These are phyloP conservation scores for Aegithalos caudatus DNA, from an alignment of 2,113 vertebrate genomes.

Conservation along the genomic window DNA sequence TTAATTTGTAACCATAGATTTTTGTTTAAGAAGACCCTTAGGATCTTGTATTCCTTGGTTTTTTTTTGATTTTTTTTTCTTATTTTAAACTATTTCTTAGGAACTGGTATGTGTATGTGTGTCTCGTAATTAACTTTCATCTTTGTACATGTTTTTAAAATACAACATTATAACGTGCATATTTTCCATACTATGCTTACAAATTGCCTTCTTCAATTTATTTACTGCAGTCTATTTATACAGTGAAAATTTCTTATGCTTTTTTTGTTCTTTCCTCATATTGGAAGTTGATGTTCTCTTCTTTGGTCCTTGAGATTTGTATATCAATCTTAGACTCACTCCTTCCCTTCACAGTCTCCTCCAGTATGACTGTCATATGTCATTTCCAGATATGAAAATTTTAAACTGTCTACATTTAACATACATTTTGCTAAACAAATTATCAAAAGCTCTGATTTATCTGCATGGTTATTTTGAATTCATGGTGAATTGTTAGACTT, in stretches of 20 bases:
- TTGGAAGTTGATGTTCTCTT: background rate
- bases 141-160: background rate
- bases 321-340: background rate
- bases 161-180: background rate
- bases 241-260: background rate
- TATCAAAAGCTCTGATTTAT: background rate
- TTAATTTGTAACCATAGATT: background rate
- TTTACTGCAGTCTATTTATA: background rate
- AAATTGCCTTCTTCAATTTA: background rate
- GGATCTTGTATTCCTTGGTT: background rate
- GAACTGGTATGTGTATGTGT: background rate
- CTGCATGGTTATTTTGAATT: background rate
- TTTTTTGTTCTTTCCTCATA: background rate
- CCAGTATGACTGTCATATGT: background rate
- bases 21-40: background rate
- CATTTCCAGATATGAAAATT: background rate
- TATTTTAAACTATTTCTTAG: background rate
- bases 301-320: background rate
- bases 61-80: background rate
- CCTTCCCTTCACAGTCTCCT: background rate
- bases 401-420: background rate
- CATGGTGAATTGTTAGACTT: background rate
- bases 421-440: background rate
- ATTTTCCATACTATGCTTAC: background rate
- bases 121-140: background rate